These are phyloP conservation scores for Eupleurogrammus muticus DNA, from an alignment of 2,797 vertebrate species.

Conservation along the genomic window DNA sequence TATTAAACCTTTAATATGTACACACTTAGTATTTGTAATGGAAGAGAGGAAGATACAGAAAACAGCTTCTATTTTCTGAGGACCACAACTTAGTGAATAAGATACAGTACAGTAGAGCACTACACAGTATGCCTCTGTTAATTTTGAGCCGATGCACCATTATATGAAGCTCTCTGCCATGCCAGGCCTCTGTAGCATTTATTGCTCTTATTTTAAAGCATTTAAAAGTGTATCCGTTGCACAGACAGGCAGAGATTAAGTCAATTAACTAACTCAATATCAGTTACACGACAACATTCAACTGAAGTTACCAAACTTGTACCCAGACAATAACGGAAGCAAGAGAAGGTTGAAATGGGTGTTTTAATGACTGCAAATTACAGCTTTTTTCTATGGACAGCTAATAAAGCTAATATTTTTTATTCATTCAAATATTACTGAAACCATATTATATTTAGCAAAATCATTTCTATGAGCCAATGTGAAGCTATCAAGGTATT, in stretches of 20 bases:
- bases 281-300: neutral
- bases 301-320: constrained; percentile 5
- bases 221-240: neutral
- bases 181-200: neutral
- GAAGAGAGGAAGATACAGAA: neutral
- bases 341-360: neutral
- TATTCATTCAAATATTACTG: neutral
- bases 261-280: neutral
- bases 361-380: neutral
- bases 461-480: neutral
- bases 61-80: neutral
- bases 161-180: neutral
- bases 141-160: neutral
- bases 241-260: neutral
- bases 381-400: neutral
- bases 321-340: neutral
- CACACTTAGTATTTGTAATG: neutral
- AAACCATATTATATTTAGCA: neutral
- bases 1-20: neutral
- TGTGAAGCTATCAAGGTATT: neutral
- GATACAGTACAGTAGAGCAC: neutral
- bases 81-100: neutral
- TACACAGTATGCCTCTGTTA: neutral
- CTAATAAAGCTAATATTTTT: neutral
- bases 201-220: neutral